Evolutionary conservation across 2,888 invertebrate species (phyloP), one percentile per base, ranked within the genome.

Genomic region (Nemotelus pantherinus): DNA sequence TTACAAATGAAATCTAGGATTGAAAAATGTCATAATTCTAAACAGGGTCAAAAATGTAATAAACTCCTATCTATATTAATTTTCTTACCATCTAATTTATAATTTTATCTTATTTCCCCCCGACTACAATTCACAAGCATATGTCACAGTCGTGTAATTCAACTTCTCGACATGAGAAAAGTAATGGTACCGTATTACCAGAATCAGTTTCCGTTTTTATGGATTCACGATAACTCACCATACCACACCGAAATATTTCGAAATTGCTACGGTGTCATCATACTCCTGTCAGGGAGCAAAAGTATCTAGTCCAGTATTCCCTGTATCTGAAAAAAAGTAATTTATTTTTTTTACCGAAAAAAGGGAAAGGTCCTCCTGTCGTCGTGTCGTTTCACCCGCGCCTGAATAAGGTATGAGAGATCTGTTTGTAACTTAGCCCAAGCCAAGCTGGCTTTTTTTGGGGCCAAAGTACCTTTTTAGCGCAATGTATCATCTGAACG

Each of bases 101-200:
- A 25, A 25, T 25, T 25, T 25, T 25, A 25, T 25, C 25, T 25
- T 25, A 25, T 25, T 25, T 25, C 25, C 0, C 25, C 25, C 25
- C 25, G 25, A 25, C 25, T 25, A 25, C 25, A 25, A 25, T 25
- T 25, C 25, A 25, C 25, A 25, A 25, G 25, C 25, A 25, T 53
- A 48, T 76, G 55, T 48, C n/a, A 47, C 63, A 60, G 60, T 77
- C 77, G 63, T 77, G 77, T 77, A 77, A 77, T 70, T 77, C 70
- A 60, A 60, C 60, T 70, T 70, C 53, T 60, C 48, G 70, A 70
- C 58, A 50, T 65, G 25, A 39, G 50, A 60, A 39, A 63, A 50
- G 43, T 70, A 77, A 77, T 77, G 77, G 77, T 53, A 45, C 60
- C 70, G 58, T 60, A 77, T 77, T 77, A 77, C 77, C 77, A 63